Evolutionary conservation across 2,888 invertebrate genomes (phyloP), one percentile per base, ranked within the genome.

Genomic region (Schrankia costaestrigalis): DNA sequence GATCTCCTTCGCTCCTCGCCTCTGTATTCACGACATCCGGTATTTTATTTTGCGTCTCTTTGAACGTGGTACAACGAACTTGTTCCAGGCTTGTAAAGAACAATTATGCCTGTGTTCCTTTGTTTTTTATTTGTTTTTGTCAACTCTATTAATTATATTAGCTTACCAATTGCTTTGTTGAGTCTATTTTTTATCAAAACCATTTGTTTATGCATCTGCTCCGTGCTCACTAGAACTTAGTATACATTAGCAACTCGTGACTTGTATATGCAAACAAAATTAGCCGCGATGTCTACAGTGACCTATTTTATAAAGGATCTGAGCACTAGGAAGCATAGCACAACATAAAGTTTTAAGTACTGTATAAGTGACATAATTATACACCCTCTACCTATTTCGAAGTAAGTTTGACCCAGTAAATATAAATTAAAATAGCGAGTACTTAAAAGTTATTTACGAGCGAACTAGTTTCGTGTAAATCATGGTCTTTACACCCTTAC

Each of bases 1-100:
- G 72, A 76, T 78, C 71, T 73, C 51, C 54, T 50, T 65, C 56
- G 60, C 57, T 63, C 47, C 55, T 58, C 42, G 59, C 63, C 65
- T 63, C 60, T 67, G 68, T 71, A 62, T 68, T 56, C 71, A 67
- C 66, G 72, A 74, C 78, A 80, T 83, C 81, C 81, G 83, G 80
- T 67, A 62, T 63, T 68, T 78, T 78, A 66, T 72, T 66, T 70
- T 62, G 58, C 55, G 47, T 64, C 62, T 62, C 59, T 67, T 64
- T 59, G 55, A 62, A 57, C 46, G 36, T 31, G 39, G 56, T 48
- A 57, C 63, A 57, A 58, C 46, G 51, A 66, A 62, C 64, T 62
- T 61, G 41, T 33, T 49, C 44, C 52, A 48, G 39, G 24, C 41
- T 52, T 50, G 46, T 55, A 56, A 49, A 41, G 39, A 53, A 54